Base-by-base conservation (phyloP, 2,113 vertebrate genomes). In the Neotragus moschatus region DNA sequence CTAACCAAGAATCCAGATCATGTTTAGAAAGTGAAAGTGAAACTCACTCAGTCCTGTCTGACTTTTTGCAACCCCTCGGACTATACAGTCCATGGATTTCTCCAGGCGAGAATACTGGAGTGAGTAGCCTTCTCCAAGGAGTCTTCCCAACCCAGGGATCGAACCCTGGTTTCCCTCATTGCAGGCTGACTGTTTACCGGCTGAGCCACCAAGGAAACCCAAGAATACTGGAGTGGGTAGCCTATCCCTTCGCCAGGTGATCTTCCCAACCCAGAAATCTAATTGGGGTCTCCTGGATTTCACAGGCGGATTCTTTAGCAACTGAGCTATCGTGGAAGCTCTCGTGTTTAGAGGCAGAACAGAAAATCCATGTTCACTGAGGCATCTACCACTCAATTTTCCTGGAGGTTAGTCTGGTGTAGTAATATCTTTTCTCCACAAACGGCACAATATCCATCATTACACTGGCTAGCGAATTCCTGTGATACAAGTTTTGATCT, bases 201-300 rank as follows among this genome's bases (percentile, higher is more conserved):
- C n/a, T 70, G n/a, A 39, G n/a, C 66, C 10, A 70, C 66, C 66
- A 36, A 1, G 66, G 9, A 39, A 39, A 11, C 2, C 66, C n/a
- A 39, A 39, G 19, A 39, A 70, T 70, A 23, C 17, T 70, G 66
- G n/a, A 70, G 66, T 70, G n/a, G n/a, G 66, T 39, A 70, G 66
- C 66, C 66, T 70, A 6, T 23, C n/a, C n/a, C n/a, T 12, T 70
- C 10, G 0, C 19, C n/a, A 39, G 5, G 10, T 0, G 2, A 70
- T 23, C 66, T n/a, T 39, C 66, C n/a, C n/a, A 39, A 39, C n/a
- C 66, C n/a, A 70, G 66, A 5, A 70, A 70, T 70, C 19, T 70
- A 39, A 70, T 0, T 12, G n/a, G n/a, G 19, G 17, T 70, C 19
- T 70, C n/a, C 19, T 70, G 66, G 11, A 23, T 70, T 70, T 70